These are phyloP conservation scores for Drosophila percnosoma DNA, from an alignment of 2,888 invertebrate species.

Conservation along the genomic window DNA sequence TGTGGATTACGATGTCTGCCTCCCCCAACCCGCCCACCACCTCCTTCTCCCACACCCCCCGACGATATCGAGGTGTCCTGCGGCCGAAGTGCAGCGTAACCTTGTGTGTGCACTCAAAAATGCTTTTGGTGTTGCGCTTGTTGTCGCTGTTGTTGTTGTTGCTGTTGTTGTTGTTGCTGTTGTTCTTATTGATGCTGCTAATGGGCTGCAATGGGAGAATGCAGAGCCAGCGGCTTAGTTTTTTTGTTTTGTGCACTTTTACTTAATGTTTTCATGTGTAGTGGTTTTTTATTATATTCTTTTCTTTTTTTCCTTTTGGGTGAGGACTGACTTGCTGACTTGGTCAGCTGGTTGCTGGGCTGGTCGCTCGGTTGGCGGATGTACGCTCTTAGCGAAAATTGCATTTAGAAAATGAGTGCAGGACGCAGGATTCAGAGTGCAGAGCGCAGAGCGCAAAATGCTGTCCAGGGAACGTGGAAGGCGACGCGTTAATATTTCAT, in stretches of 20 bases:
- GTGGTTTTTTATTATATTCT: background rate
- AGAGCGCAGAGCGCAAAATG: slow-evolving; percentile 3
- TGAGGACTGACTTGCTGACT: slow-evolving; percentile 52
- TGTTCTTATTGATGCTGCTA: slow-evolving; percentile 15
- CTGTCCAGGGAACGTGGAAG: slow-evolving; percentile 35
- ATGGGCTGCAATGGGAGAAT: slow-evolving; percentile 5
- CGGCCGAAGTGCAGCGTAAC: background rate
- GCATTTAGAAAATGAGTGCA: slow-evolving; percentile 70
- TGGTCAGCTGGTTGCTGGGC: slow-evolving; percentile 45
- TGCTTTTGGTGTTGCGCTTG: background rate
- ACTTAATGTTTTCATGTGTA: slow-evolving; percentile 8
- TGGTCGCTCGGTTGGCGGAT: slow-evolving; percentile 48
- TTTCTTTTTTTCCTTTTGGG: background rate
- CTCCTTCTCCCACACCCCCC: background rate
- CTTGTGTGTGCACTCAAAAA: slow-evolving; percentile 6
- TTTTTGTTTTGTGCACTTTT: slow-evolving; percentile 7
- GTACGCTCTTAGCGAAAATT: slow-evolving; percentile 72
- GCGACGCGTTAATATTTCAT: slow-evolving; percentile 81
- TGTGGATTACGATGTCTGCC: background rate
- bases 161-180: background rate
- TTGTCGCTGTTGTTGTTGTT: background rate
- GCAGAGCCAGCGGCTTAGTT: slow-evolving; percentile 9
- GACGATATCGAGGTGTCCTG: background rate
- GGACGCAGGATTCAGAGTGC: slow-evolving; percentile 26
- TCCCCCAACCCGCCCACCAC: background rate